These are phyloP conservation scores for Erpornis zantholeuca DNA, from an alignment of 2,113 vertebrate species.

Conservation along the genomic window DNA sequence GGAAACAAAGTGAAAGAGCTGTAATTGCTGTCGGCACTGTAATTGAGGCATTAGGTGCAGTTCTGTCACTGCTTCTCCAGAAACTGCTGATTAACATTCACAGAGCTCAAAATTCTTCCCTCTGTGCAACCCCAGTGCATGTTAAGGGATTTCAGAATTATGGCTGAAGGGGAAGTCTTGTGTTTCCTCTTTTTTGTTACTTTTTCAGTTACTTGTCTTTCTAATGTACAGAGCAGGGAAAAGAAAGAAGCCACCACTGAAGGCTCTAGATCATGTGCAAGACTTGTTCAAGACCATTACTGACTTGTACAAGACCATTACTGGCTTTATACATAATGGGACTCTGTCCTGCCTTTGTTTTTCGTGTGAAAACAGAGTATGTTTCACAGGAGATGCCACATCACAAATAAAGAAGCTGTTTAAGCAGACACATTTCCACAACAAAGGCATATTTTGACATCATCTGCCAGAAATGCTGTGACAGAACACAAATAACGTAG, in stretches of 20 bases:
- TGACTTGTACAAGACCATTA: not conserved
- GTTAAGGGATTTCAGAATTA: not conserved
- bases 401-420: slow-evolving; percentile 25
- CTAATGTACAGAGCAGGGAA: not conserved
- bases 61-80: not conserved
- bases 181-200: not conserved
- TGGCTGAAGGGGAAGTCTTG: not conserved
- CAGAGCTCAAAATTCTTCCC: not conserved
- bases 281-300: not conserved
- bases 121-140: not conserved
- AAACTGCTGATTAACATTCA: not conserved
- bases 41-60: not conserved
- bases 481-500: not conserved
- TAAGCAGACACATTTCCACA: slow-evolving; percentile 8
- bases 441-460: not conserved
- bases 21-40: not conserved
- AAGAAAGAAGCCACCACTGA: not conserved
- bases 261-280: not conserved
- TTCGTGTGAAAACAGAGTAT: not conserved
- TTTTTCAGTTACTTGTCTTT: not conserved
- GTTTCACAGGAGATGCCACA: not conserved
- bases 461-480: not conserved
- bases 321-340: not conserved
- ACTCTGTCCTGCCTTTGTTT: not conserved
- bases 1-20: not conserved